Evolutionary conservation across 2,113 vertebrate species (phyloP).

Genomic region (Bujurquina vittata): DNA sequence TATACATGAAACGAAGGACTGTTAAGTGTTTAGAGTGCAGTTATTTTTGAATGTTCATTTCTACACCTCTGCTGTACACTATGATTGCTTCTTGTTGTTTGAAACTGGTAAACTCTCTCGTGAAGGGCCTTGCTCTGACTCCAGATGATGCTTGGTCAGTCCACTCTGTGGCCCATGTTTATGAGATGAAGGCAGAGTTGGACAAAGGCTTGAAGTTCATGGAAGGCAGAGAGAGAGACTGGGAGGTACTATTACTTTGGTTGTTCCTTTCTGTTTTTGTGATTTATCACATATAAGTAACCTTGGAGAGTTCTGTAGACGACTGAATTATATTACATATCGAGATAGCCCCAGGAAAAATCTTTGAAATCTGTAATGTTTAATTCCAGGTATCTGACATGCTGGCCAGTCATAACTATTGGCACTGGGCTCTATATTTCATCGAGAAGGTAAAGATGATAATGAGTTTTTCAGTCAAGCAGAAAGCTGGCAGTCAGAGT

Average conservation of each 20-base stretch:
- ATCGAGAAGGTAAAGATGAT: conserved; percentile 90
- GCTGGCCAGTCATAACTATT: conserved; percentile 94
- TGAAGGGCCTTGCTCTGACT: conserved; percentile 85
- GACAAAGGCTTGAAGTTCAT: conserved; percentile 88
- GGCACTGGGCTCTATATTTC: conserved; percentile 95
- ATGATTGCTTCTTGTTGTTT: background rate
- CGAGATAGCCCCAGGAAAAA: background rate
- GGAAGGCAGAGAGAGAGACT: conserved; percentile 86
- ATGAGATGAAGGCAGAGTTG: conserved; percentile 91
- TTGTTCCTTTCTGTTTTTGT: background rate
- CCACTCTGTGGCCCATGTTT: conserved; percentile 90
- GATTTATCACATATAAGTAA: background rate
- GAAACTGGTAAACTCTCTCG: background rate
- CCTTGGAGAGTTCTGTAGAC: background rate
- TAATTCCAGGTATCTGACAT: conserved; percentile 84
- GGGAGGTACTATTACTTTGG: conserved; percentile 82
- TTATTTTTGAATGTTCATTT: background rate
- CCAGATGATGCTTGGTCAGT: conserved; percentile 88
- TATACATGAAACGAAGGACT: background rate
- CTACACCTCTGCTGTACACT: background rate
- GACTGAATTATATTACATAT: background rate
- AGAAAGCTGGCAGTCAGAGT: conserved; percentile 24
- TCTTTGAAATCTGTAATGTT: conserved; percentile 19
- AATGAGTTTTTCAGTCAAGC: conserved; percentile 58
- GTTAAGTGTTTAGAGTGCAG: background rate